Base-by-base conservation (phyloP, 2,113 vertebrate species). In the Psittacara wagleri region DNA sequence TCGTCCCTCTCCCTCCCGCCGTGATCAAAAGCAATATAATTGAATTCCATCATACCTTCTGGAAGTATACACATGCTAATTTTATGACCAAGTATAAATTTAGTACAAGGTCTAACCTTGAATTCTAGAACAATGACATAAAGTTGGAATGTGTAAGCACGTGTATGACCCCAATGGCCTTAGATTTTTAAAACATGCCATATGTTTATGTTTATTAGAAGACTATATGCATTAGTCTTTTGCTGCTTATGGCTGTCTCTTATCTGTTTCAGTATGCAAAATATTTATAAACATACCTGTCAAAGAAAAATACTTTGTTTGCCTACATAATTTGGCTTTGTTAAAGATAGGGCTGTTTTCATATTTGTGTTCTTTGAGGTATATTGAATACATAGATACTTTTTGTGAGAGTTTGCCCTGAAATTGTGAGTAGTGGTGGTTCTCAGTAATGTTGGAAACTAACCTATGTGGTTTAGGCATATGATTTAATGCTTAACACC, bases 111-210 rank as follows among this genome's bases (percentile, higher is more conserved):
- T 66, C 31, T 85, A 39, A 43, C 48, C 72, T n/a, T 44, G 76
- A 66, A 41, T 62, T 94, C 33, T 63, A 54, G 31, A 85, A 13
- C 9, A 55, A 5, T 43, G 29, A 6, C 11, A 17, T n/a, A 7
- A 63, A 79, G 11, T 22, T 37, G 62, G 17, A 89, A 52, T 31
- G 9, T 57, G 13, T 68, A 24, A 78, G 7, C 31, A 28, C 4
- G 16, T 8, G 4, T 27, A 3, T 54, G 31, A 15, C 74, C 43
- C 25, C 78, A 5, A 43, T 44, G 9, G 6, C 78, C 18, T 77
- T 39, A 0, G 1, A 5, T 63, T 89, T 83, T 86, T 35, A 13
- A 76, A 75, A 62, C 0, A 0, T 48, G 29, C 49, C 41, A 3
- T 84, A 49, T n/a, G 7, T 88, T 0, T 59, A 10, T 22, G 6